Conservation (phyloP, 2,797 vertebrate species). For the Ctenosaura bakeri region DNA sequence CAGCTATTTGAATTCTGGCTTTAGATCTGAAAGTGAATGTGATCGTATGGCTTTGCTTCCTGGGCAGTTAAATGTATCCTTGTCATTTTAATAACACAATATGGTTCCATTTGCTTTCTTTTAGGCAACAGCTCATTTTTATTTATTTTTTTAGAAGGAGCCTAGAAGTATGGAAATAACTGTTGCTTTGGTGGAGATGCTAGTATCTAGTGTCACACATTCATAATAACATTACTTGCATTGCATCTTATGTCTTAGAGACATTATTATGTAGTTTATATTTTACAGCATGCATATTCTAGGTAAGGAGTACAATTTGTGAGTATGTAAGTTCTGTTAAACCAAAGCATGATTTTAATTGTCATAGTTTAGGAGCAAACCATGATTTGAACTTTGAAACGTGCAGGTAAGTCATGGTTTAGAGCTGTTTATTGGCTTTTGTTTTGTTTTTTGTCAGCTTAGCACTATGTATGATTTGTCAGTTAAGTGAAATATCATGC, state of each 20-base stretch:
- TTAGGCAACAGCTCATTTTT: not conserved
- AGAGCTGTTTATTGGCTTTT: not conserved
- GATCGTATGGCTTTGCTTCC: not conserved
- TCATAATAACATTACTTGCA: not conserved
- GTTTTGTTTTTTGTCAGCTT: not conserved
- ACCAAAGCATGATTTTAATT: not conserved
- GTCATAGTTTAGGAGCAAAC: not conserved
- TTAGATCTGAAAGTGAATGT: not conserved
- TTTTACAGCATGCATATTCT: not conserved
- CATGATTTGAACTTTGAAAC: not conserved
- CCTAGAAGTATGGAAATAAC: not conserved
- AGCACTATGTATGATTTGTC: not conserved
- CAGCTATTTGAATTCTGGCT: not conserved
- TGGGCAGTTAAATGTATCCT: not conserved
- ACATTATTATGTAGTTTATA: not conserved
- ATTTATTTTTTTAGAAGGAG: not conserved
- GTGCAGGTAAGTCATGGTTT: not conserved
- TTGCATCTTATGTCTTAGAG: not conserved
- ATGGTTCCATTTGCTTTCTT: not conserved
- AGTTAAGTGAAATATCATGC: not conserved
- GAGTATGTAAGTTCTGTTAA: not conserved
- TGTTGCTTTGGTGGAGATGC: not conserved
- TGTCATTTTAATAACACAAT: not conserved
- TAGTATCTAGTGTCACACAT: not conserved
- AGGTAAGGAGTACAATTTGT: not conserved